Percentiles rank a stretch among this genome's conserved stretches.
phyloP scores from a whole-genome alignment of 2,888 invertebrate genomes.

The Stenchaetothrips biformis region DNA sequence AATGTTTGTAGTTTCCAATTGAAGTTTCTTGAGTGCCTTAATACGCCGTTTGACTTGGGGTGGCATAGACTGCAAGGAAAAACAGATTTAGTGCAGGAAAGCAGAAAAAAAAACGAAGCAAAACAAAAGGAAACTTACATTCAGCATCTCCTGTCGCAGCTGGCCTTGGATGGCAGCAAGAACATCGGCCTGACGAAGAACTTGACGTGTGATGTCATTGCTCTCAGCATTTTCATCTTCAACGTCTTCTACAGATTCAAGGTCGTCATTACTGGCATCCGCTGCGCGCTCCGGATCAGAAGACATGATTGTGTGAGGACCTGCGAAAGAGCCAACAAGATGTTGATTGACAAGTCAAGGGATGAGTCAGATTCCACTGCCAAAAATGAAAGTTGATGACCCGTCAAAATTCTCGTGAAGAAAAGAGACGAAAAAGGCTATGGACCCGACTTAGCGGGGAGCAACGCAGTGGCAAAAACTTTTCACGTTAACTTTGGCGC shows the following conservation, averaged over 20 bases:
- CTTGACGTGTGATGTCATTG: conserved; percentile 49
- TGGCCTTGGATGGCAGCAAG: conserved; percentile 57
- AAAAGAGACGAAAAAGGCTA: background rate
- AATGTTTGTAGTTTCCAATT: conserved; percentile 75
- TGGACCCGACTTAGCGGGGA: background rate
- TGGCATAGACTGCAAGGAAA: conserved; percentile 53
- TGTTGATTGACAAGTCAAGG: background rate
- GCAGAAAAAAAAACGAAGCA: conserved; percentile 5
- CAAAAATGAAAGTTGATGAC: background rate
- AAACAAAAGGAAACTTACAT: conserved; percentile 41
- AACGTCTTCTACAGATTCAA: conserved; percentile 58
- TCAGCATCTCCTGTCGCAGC: conserved; percentile 56
- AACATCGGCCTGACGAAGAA: conserved; percentile 52
- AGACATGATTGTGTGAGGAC: conserved; percentile 51
- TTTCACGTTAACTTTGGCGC: background rate
- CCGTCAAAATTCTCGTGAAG: background rate
- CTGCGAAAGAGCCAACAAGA: background rate
- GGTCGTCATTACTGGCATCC: conserved; percentile 60
- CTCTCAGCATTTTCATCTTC: conserved; percentile 48
- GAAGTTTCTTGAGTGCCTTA: conserved; percentile 79
- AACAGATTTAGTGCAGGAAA: conserved; percentile 32
- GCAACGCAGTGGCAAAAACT: background rate
- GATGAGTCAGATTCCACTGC: background rate
- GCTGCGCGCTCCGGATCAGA: conserved; percentile 60
- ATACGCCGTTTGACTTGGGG: conserved; percentile 73